phyloP scores from a whole-genome alignment of 2,888 invertebrate genomes.

The Coremacera marginata region DNA sequence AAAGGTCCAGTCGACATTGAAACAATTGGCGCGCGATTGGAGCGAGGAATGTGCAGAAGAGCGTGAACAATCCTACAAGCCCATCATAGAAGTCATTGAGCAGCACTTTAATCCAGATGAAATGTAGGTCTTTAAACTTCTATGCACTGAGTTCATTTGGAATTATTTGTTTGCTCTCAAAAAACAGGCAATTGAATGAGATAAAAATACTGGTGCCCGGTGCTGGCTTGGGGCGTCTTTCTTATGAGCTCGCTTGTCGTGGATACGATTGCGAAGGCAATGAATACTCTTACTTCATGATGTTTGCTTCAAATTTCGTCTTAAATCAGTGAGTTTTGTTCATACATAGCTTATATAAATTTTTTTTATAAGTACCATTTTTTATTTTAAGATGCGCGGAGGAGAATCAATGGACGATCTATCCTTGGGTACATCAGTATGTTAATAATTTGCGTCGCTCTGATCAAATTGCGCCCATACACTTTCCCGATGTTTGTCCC shows the following conservation, averaged over 20 bases:
- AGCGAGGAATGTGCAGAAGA: constrained; percentile 86
- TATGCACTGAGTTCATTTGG: not conserved
- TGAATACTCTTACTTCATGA: constrained; percentile 97
- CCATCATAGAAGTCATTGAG: constrained; percentile 87
- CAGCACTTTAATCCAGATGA: constrained; percentile 77
- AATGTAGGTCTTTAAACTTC: constrained; percentile 67
- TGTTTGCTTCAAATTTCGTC: constrained; percentile 95
- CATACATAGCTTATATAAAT: not conserved
- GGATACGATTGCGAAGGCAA: constrained; percentile 97
- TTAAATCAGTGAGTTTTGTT: constrained; percentile 78
- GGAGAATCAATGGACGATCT: constrained; percentile 83
- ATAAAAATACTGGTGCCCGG: constrained; percentile 92
- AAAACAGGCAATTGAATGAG: constrained; percentile 60
- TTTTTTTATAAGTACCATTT: not conserved
- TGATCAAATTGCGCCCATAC: constrained; percentile 83
- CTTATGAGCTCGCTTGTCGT: constrained; percentile 90
- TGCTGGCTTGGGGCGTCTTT: constrained; percentile 93
- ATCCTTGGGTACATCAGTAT: constrained; percentile 96
- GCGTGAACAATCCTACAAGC: constrained; percentile 87
- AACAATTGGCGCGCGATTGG: constrained; percentile 98
- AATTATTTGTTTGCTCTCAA: constrained; percentile 14
- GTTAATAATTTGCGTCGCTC: constrained; percentile 87
- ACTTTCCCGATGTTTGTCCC: constrained; percentile 92
- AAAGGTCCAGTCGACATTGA: constrained; percentile 91
- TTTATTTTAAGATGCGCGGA: constrained; percentile 56